Evolutionary conservation across 2,113 vertebrate genomes (phyloP).

Genomic region (Galemys pyrenaicus): DNA sequence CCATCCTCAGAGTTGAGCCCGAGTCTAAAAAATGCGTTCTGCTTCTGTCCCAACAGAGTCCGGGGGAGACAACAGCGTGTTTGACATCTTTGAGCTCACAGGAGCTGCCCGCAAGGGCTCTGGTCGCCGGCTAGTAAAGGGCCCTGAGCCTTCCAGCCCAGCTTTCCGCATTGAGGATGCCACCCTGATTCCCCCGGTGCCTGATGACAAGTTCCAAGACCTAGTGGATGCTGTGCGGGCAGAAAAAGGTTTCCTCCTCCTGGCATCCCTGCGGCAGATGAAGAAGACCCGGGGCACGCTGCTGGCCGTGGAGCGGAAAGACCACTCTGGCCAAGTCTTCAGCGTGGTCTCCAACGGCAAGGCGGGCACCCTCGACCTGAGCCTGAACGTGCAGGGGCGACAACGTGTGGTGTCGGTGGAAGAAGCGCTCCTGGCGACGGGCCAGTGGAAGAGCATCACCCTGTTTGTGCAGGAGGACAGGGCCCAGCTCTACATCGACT

Average conservation of each 20-base stretch:
- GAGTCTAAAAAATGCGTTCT: not conserved
- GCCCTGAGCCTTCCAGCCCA: conserved; percentile 93
- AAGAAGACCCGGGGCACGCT: conserved; percentile 93
- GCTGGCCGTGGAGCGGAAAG: conserved; percentile 91
- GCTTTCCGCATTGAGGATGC: conserved; percentile 96
- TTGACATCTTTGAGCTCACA: conserved; percentile 93
- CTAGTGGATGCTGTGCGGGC: conserved; percentile 93
- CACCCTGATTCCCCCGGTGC: conserved; percentile 92
- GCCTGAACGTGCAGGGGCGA: conserved; percentile 88
- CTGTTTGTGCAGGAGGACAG: conserved; percentile 96
- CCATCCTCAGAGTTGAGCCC: not conserved
- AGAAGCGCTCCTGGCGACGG: conserved; percentile 91
- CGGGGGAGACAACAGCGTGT: conserved; percentile 92
- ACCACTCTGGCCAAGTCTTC: conserved; percentile 92
- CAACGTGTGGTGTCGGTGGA: conserved; percentile 94
- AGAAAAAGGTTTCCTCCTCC: conserved; percentile 95
- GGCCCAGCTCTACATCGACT: conserved; percentile 95
- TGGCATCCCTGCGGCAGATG: conserved; percentile 93
- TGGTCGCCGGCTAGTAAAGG: conserved; percentile 93
- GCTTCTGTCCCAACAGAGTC: conserved; percentile 86
- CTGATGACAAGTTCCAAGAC: conserved; percentile 94
- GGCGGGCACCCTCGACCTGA: conserved; percentile 94
- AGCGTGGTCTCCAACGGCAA: conserved; percentile 96
- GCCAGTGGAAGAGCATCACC: conserved; percentile 97
- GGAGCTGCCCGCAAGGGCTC: conserved; percentile 87